Evolutionary conservation across 2,888 invertebrate genomes (phyloP), one percentile per base, ranked within the genome.

Genomic region (Elysia crispata): DNA sequence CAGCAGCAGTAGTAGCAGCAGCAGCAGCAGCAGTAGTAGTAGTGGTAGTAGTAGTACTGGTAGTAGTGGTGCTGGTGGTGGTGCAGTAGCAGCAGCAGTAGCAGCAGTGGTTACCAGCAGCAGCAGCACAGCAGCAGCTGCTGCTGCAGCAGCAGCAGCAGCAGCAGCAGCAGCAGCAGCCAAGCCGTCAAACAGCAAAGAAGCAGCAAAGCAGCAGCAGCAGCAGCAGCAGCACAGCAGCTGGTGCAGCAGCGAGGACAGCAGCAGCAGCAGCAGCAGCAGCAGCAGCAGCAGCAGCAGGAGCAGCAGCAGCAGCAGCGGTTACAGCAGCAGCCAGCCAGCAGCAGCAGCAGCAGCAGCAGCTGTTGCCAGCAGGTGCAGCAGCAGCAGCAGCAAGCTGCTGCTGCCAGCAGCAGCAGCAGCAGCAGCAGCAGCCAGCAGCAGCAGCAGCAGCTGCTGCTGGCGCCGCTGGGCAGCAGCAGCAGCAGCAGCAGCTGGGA

Each of bases 161-260:
- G 18, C 69, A 31, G 30, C 69, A 69, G 18, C 69, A 69, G 8
- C 69, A 69, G 18, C 69, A 31, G 30, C 33, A 69, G 20, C 30
- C 8, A 3, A 20, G 23, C n/a, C 69, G 41, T 6, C 69, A 69
- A 18, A 31, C 18, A 18, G 15, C 11, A 11, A 31, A 69, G 1
- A 31, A n/a, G n/a, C n/a, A n/a, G n/a, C n/a, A n/a, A n/a, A 28
- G 18, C 33, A 31, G 18, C 69, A 69, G 18, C 69, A 31, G 1
- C 20, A 69, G 18, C 69, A 31, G 13, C 69, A 69, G 30, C 33
- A 31, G 1, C 69, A 69, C 20, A 18, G 3, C 23, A 31, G 18
- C 30, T 6, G 18, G 18, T n/a, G 18, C 31, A 69, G 1, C 30
- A 31, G 1, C 31, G 41, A 1, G 20, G 18, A 1, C 69, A 69